These are phyloP conservation scores for Palythoa heliodiscus DNA, from an alignment of 92 coral and sea anemone species.

Conservation along the genomic window DNA sequence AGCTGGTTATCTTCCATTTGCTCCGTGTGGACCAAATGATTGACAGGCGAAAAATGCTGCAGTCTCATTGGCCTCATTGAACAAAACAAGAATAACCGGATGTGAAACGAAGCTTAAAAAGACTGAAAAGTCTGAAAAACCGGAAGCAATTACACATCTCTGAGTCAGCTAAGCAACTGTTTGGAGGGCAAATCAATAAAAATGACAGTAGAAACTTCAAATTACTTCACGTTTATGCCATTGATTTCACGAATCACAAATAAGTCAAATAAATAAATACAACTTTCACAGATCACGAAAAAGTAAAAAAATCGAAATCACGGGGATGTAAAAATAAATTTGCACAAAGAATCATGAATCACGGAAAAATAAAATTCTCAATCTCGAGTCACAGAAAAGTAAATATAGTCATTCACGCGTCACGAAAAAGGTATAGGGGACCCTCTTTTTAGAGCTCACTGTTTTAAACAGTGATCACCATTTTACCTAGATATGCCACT, in stretches of 20 bases:
- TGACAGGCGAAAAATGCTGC: constrained; percentile 29
- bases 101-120: constrained; percentile 12
- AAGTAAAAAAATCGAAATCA: too few relatives aligned
- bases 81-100: constrained; percentile 13
- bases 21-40: constrained; percentile 20
- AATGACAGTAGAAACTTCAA: background rate
- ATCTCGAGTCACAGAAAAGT: too few relatives aligned
- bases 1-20: constrained; percentile 20
- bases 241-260: constrained; percentile 3
- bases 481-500: too few relatives aligned
- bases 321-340: too few relatives aligned
- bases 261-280: background rate
- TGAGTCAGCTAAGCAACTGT: constrained; percentile 23
- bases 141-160: constrained; percentile 16
- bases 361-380: too few relatives aligned
- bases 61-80: constrained; percentile 7
- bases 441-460: too few relatives aligned
- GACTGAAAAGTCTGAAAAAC: constrained; percentile 11
- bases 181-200: constrained; percentile 8
- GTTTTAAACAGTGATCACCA: too few relatives aligned
- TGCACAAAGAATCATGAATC: too few relatives aligned
- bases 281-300: background rate
- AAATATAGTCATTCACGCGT: too few relatives aligned
- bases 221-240: background rate
- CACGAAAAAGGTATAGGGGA: too few relatives aligned